Conservation (phyloP, 2,113 vertebrate genomes). For the Lamprologus tigripictilis region DNA sequence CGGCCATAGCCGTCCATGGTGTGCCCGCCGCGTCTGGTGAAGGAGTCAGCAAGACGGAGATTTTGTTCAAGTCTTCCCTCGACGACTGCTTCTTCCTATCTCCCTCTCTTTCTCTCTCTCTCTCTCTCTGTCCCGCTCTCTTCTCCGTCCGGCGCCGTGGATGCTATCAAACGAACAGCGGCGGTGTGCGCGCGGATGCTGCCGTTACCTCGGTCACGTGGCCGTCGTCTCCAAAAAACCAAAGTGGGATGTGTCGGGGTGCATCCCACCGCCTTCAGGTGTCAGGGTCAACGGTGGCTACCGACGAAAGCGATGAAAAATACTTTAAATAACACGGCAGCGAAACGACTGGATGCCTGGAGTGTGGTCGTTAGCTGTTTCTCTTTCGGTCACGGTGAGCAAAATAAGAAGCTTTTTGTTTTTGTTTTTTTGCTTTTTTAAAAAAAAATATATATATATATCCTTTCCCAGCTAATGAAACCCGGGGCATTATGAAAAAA, state of each 20-base stretch:
- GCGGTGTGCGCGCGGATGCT: slow-evolving; percentile 12
- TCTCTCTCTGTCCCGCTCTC: slow-evolving; percentile 17
- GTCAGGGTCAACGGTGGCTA: neutral
- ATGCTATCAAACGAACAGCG: slow-evolving; percentile 22
- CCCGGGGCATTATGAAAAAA: neutral
- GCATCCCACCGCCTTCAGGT: neutral
- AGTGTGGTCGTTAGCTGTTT: neutral
- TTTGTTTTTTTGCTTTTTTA: too few relatives aligned
- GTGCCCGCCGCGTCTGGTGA: neutral
- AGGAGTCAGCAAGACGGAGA: slow-evolving; percentile 26
- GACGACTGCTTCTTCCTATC: slow-evolving; percentile 13
- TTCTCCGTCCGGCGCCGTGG: slow-evolving; percentile 45
- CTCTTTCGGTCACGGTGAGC: accelerated
- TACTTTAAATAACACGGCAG: neutral
- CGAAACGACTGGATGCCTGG: neutral
- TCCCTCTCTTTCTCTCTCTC: neutral
- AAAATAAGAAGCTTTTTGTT: neutral
- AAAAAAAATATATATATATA: too few relatives aligned
- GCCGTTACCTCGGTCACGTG: slow-evolving; percentile 60
- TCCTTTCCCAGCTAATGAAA: neutral
- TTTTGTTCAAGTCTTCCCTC: neutral
- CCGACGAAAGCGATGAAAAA: too few relatives aligned
- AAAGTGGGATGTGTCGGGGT: neutral
- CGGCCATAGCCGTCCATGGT: slow-evolving; percentile 86
- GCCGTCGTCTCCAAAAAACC: slow-evolving; percentile 10